Base-by-base conservation (phyloP, 2,797 vertebrate genomes). In the Typhlichthys subterraneus region DNA sequence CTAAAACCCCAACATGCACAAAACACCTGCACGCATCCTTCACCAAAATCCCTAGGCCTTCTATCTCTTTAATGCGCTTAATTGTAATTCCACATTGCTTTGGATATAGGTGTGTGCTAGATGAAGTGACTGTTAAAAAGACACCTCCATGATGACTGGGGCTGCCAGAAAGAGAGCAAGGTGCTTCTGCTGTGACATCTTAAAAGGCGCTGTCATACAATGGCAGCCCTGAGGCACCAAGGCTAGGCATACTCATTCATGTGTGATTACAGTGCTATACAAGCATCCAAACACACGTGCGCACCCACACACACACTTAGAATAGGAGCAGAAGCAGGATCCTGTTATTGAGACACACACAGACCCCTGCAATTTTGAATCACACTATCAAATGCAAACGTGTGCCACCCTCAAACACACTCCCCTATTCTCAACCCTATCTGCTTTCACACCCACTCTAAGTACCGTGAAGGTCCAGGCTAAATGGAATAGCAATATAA, bases 201-300 rank as follows among this genome's bases (percentile, higher is more conserved):
- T 81, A 70, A 70, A 78, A 81, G 83, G 75, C 72, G 78, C 75
- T 80, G 79, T 85, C 77, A 81, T 46, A 3, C 12, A 68, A 69
- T 74, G 72, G 54, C 81, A 80, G 67, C 57, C 49, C 33, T 14
- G 53, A 33, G 38, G 75, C 70, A 75, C 59, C 78, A 69, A 76
- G 73, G 67, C 23, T 77, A 71, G 19, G 72, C 58, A 69, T n/a
- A 38, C 57, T 62, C 67, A 48, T 61, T 69, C 59, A 73, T 52
- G 13, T 61, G 65, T 62, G 72, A 69, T 77, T 53, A 38, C 58
- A 65, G 56, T 2, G 2, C 12, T 4, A 33, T 29, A 61, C 53
- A 57, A 72, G 62, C 50, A 42, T 63, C 67, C 61, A 80, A 61
- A 83, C 55, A 54, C 29, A 4, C 45, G 2, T 3, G 53, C 55